These are phyloP conservation scores for Pristis pectinata DNA, from an alignment of 2,797 vertebrate genomes.

Conservation along the genomic window DNA sequence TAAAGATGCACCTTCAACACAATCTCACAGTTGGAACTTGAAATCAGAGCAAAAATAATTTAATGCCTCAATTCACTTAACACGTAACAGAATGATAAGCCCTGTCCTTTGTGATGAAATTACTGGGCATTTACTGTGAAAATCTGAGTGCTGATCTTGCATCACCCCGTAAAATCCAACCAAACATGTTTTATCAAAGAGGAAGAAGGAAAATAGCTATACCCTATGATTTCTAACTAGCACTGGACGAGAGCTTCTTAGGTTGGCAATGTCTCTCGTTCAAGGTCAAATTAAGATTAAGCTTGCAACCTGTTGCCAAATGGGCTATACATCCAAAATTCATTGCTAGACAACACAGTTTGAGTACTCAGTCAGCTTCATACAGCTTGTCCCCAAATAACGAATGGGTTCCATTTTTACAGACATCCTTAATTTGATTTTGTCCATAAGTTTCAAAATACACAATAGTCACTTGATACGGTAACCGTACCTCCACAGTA, in stretches of 20 bases:
- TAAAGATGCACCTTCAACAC: not conserved
- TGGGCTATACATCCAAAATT: not conserved
- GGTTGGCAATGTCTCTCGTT: not conserved
- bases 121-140: not conserved
- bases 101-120: not conserved
- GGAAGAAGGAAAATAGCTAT: not conserved
- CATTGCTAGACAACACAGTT: not conserved
- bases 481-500: too few relatives aligned
- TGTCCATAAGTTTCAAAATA: too few relatives aligned
- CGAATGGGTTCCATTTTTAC: too few relatives aligned
- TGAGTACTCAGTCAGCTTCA: not conserved
- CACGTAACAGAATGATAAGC: not conserved
- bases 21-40: not conserved
- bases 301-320: slow-evolving; percentile 4
- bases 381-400: not conserved
- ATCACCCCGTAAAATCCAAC: not conserved
- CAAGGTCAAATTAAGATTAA: not conserved
- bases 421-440: too few relatives aligned
- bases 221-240: not conserved
- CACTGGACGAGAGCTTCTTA: not conserved
- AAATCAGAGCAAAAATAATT: not conserved
- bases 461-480: too few relatives aligned
- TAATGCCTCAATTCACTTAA: not conserved
- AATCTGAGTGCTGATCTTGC: not conserved
- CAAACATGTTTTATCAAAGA: not conserved